A percentile compares a stretch with the other conserved stretches of the same genome.
Conservation (phyloP, 2,797 vertebrate genomes). For the Acridotheres tristis region DNA sequence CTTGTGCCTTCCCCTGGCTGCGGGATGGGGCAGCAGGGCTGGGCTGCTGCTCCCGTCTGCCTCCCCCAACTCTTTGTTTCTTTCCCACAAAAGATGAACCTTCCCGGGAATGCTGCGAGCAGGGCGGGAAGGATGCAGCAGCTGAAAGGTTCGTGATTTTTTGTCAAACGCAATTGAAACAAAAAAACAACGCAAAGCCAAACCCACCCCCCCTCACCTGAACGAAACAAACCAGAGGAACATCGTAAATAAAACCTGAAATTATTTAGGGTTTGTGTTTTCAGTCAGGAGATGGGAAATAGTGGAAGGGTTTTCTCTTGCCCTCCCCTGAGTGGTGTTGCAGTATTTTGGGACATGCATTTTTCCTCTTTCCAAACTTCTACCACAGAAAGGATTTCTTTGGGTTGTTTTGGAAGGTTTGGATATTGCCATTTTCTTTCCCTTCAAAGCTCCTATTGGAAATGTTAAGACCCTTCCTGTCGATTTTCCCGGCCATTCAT, state of each 20-base stretch:
- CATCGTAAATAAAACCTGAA: neutral
- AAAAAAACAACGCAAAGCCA: neutral
- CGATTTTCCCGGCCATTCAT: neutral
- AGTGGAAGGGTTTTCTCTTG: neutral
- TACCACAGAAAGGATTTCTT: neutral
- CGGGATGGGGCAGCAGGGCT: neutral
- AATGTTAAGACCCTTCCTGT: neutral
- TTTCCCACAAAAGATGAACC: conserved; percentile 8
- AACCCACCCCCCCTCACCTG: too few relatives aligned
- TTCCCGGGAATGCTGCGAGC: neutral
- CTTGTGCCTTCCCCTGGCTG: neutral
- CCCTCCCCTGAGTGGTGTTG: neutral
- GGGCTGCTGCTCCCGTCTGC: neutral
- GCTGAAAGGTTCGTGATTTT: neutral
- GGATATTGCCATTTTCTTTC: neutral
- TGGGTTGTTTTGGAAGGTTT: neutral
- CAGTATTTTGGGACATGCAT: neutral
- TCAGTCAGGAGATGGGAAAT: neutral
- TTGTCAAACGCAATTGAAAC: neutral
- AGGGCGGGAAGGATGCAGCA: neutral
- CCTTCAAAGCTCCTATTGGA: neutral
- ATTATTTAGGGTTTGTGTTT: neutral
- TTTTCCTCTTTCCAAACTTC: neutral
- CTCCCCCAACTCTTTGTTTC: neutral
- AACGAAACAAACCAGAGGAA: neutral